phyloP scores from a whole-genome alignment of 2,888 invertebrate genomes.

The Coremacera marginata region DNA sequence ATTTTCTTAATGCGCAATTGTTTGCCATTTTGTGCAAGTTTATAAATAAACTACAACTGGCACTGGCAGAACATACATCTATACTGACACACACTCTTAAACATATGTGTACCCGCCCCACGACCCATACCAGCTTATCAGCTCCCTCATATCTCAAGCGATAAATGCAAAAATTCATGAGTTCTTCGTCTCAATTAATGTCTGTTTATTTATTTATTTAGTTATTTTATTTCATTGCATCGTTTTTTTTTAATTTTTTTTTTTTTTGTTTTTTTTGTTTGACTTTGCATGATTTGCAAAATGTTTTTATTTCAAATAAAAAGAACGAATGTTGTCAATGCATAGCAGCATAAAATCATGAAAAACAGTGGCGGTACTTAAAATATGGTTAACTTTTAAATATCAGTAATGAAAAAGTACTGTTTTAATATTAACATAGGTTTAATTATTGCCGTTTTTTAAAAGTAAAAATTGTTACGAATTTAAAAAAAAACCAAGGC shows the following conservation, averaged over 20 bases:
- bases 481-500: too few relatives aligned
- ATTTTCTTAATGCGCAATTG: conserved; percentile 4
- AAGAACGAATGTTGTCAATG: too few relatives aligned
- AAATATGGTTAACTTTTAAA: too few relatives aligned
- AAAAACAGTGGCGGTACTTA: too few relatives aligned
- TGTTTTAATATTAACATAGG: too few relatives aligned
- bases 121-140: conserved; percentile 7
- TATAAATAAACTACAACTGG: conserved; percentile 13
- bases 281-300: not conserved
- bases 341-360: too few relatives aligned
- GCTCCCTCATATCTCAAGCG: conserved; percentile 2
- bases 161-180: not conserved
- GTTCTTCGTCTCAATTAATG: conserved; percentile 33
- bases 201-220: not conserved
- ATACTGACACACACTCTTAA: not conserved
- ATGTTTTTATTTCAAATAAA: not conserved
- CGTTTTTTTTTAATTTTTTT: not conserved
- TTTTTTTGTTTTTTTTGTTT: not conserved
- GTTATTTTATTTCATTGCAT: not conserved
- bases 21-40: conserved; percentile 8
- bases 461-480: too few relatives aligned
- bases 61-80: not conserved
- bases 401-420: too few relatives aligned
- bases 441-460: too few relatives aligned
- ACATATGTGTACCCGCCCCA: not conserved